These are phyloP conservation scores for Chloroclysta siterata DNA, from an alignment of 2,888 invertebrate species.

Conservation along the genomic window DNA sequence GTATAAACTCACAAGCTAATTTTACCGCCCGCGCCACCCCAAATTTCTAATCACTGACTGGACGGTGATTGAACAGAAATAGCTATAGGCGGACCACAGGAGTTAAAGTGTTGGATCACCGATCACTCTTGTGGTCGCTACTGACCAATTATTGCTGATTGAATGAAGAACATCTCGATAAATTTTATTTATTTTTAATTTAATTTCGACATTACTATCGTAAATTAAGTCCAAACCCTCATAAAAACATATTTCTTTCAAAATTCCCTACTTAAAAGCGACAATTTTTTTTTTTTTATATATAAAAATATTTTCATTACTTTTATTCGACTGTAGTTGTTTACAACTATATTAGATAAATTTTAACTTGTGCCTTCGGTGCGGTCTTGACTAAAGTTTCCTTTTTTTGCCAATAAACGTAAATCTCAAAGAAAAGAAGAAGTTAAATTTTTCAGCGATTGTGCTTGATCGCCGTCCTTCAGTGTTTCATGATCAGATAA, in stretches of 20 bases:
- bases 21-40: conserved; percentile 66
- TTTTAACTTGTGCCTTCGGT: conserved; percentile 34
- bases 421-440: conserved; percentile 41
- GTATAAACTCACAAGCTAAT: conserved; percentile 75
- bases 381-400: conserved; percentile 32
- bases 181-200: not conserved
- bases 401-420: conserved; percentile 38
- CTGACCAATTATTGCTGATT: not conserved
- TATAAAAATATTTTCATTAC: too few species aligned
- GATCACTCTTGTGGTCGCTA: too few species aligned
- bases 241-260: too few species aligned
- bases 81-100: conserved; percentile 20
- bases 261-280: too few species aligned
- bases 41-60: conserved; percentile 62
- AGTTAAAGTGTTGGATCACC: conserved; percentile 24
- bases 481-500: conserved; percentile 57
- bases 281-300: too few species aligned
- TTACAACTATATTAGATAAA: conserved; percentile 32
- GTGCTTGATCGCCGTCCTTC: conserved; percentile 44
- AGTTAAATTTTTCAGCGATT: conserved; percentile 41
- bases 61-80: conserved; percentile 42
- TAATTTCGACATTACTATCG: not conserved
- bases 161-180: not conserved
- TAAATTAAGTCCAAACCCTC: too few species aligned
- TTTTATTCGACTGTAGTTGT: too few species aligned